Conservation (phyloP, 37 sponge, comb jelly and placozoan genomes). For the Mnemiopsis leidyi region DNA sequence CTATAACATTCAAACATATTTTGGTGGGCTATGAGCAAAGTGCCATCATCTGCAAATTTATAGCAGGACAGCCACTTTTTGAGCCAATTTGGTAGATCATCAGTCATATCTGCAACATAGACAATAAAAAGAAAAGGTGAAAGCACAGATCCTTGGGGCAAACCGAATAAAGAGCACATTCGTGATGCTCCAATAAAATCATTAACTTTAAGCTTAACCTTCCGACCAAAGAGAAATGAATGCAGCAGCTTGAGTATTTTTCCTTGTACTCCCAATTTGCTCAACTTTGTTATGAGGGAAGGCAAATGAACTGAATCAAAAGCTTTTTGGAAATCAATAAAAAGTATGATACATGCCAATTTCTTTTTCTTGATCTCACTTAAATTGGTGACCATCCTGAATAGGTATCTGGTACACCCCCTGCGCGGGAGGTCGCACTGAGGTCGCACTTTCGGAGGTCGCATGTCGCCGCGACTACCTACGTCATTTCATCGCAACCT, state of each 20-base stretch:
- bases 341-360: too few relatives aligned
- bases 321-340: too few relatives aligned
- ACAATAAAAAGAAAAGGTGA: neutral
- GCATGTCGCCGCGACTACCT: too few relatives aligned
- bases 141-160: neutral
- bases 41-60: constrained; percentile 40
- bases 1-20: too few relatives aligned
- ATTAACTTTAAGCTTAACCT: neutral
- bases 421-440: too few relatives aligned
- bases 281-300: neutral
- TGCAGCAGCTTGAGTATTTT: neutral
- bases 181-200: neutral
- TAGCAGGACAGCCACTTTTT: neutral
- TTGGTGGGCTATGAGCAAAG: too few relatives aligned
- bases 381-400: too few relatives aligned
- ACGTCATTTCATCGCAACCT: too few relatives aligned
- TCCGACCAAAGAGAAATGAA: neutral
- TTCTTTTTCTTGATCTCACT: too few relatives aligned
- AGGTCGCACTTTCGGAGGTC: too few relatives aligned
- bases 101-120: neutral
- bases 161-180: neutral
- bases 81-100: neutral
- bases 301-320: too few relatives aligned
- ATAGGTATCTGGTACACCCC: too few relatives aligned
- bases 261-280: neutral